Evolutionary conservation across 2,888 invertebrate genomes (phyloP).

Genomic region (Epiblema foenella): DNA sequence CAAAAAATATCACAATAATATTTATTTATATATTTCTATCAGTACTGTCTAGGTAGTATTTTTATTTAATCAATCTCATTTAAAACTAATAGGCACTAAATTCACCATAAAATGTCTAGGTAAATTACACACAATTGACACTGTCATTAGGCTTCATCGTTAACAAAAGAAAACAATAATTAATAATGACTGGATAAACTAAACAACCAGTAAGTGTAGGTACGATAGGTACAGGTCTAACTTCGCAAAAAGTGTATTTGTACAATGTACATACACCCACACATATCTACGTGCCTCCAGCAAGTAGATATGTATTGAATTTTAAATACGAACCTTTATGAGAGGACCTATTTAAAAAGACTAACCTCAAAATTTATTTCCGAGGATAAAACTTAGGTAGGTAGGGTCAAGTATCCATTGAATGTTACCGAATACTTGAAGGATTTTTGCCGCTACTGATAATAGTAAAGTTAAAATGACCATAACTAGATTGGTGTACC

Average conservation of each 20-base stretch:
- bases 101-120: constrained; percentile 33
- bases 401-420: not conserved
- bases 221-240: too few species aligned
- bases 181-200: not conserved
- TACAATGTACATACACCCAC: too few species aligned
- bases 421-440: not conserved
- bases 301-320: too few species aligned
- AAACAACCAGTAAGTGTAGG: too few species aligned
- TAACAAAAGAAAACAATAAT: constrained; percentile 38
- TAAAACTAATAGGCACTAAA: constrained; percentile 26
- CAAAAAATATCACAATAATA: constrained; percentile 56
- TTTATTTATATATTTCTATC: constrained; percentile 34
- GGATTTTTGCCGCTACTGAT: not conserved
- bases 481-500: not conserved
- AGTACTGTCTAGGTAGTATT: constrained; percentile 6
- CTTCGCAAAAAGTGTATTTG: too few species aligned
- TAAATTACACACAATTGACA: constrained; percentile 23
- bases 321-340: too few species aligned
- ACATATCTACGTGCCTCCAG: too few species aligned
- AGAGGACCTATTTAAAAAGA: too few species aligned
- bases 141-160: constrained; percentile 26
- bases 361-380: not conserved
- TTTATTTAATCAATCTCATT: constrained; percentile 4
- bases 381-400: not conserved
- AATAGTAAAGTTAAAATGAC: not conserved